Evolutionary conservation across 2,113 vertebrate genomes (phyloP).

Genomic region (Rhinogobius similis): DNA sequence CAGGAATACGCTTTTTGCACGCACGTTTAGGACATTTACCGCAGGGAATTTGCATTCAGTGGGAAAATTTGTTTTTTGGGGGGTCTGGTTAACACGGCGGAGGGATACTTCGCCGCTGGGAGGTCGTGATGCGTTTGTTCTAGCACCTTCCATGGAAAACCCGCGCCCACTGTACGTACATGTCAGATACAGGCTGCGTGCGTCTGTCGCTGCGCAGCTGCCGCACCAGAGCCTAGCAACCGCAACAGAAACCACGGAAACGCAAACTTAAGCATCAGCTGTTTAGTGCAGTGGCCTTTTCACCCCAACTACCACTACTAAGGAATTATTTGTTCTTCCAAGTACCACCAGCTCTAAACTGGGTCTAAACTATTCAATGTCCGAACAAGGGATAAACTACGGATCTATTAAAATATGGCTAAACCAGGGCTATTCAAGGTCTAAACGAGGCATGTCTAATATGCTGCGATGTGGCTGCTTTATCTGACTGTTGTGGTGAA

Average conservation of each 20-base stretch:
- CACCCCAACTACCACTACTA: no score
- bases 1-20: neutral
- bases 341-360: no score
- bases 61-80: slow-evolving; percentile 1
- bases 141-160: slow-evolving; percentile 77
- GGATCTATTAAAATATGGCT: no score
- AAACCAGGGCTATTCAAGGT: no score
- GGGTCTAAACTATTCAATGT: no score
- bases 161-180: slow-evolving; percentile 69
- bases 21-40: neutral
- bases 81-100: slow-evolving; percentile 60
- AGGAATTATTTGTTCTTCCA: no score
- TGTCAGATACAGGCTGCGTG: slow-evolving; percentile 65
- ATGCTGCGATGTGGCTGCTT: no score
- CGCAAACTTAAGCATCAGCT: neutral
- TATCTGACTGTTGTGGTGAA: no score
- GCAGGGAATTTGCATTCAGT: neutral
- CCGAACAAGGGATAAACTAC: no score
- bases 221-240: slow-evolving; percentile 1
- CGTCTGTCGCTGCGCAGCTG: slow-evolving; percentile 35
- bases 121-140: slow-evolving; percentile 75
- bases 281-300: no score
- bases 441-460: no score
- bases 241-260: slow-evolving; percentile 44
- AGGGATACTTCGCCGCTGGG: slow-evolving; percentile 45